Evolutionary conservation across 2,888 invertebrate species (phyloP), one percentile per base, ranked within the genome.

Genomic region (Syrphus vitripennis): DNA sequence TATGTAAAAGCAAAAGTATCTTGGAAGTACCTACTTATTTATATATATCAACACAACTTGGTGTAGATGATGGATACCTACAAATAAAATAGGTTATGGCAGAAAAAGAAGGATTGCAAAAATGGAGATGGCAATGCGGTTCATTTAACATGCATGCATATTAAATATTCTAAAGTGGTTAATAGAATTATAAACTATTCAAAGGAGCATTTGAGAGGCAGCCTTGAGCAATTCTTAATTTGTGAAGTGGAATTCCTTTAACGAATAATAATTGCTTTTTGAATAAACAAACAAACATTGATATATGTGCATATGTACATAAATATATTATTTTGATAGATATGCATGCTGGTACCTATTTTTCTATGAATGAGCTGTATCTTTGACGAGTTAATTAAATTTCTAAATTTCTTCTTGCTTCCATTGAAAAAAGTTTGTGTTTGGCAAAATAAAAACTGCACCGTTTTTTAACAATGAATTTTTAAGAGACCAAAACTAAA

Each of bases 161-260:
- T 34, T 50, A n/a, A n/a, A n/a, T n/a, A 24, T 65, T 31, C 24
- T 1, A 16, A 24, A 53, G 37, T 53, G 24, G 10, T 53, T 16
- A 53, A 69, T 53, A 53, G 37, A 37, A 69, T 69, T 53, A 9
- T 21, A 69, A 53, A 53, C 69, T 69, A 37, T 69, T 53, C 26
- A 53, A 45, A 45, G 12, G 29, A 29, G 45, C 29, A 29, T 65
- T 45, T 65, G 4, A 42, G 12, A 55, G 4, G 19, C 34, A 5
- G 40, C 65, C 65, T 65, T 45, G 65, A 31, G 65, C 29, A 29
- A 45, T 65, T 26, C n/a, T n/a, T 19, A 65, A 45, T 31, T 19
- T 31, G 16, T 29, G 5, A 29, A 65, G 45, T 19, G 42, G 45
- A 65, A 65, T 65, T 29, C 65, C 12, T 65, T 45, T 19, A 31